Evolutionary conservation across 2,888 invertebrate genomes (phyloP).

Genomic region (Peribatodes rhomboidaria): DNA sequence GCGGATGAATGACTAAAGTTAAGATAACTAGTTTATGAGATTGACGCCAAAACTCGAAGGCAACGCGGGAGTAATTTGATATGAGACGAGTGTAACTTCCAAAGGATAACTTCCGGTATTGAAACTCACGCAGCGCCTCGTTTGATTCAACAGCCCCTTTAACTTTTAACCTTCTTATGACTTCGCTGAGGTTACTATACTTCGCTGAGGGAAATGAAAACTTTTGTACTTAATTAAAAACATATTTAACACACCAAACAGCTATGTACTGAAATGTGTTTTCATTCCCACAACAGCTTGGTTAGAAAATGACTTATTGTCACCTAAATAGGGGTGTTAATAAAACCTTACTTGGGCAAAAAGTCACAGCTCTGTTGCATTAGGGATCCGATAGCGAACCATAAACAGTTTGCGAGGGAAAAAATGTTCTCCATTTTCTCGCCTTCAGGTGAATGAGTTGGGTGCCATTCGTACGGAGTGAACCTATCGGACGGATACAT

Average conservation of each 20-base stretch:
- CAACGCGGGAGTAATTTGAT: constrained; percentile 45
- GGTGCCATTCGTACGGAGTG: constrained; percentile 98
- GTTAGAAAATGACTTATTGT: constrained; percentile 18
- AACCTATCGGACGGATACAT: constrained; percentile 88
- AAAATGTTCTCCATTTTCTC: constrained; percentile 97
- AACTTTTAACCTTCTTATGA: constrained; percentile 62
- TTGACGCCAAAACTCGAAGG: constrained; percentile 37
- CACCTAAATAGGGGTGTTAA: constrained; percentile 50
- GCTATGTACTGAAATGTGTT: constrained; percentile 5
- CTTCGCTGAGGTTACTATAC: constrained; percentile 83
- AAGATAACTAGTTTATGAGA: constrained; percentile 43
- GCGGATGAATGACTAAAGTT: constrained; percentile 44
- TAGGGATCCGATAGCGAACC: constrained; percentile 98
- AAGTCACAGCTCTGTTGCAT: constrained; percentile 99
- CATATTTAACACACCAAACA: neutral
- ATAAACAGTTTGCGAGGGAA: constrained; percentile 96
- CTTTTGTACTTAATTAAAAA: constrained; percentile 31
- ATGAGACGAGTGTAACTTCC: constrained; percentile 42
- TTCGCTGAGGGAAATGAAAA: constrained; percentile 57
- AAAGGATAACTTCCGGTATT: constrained; percentile 46
- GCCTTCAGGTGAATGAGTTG: constrained; percentile 94
- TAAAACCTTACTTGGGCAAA: constrained; percentile 93
- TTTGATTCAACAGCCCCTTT: constrained; percentile 56
- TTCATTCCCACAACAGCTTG: constrained; percentile 51
- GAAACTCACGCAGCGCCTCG: constrained; percentile 56